Evolutionary conservation across 92 coral and sea anemone species (phyloP), one percentile per base, ranked within the genome.

Genomic region (Pocillopora meandrina): DNA sequence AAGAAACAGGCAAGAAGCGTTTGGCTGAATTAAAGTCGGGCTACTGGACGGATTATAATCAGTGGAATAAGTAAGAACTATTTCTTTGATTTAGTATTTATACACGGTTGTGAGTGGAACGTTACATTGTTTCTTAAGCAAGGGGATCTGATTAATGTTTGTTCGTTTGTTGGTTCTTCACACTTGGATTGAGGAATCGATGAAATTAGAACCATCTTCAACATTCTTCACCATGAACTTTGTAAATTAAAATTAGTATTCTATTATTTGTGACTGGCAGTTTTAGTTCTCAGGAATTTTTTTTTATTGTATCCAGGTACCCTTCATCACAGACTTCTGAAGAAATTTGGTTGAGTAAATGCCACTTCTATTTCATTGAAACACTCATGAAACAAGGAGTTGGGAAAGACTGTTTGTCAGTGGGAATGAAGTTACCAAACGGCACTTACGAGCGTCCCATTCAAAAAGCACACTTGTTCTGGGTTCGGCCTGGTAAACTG

Each of bases 381-480:
- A 56, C 84, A 55, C 75, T 93, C 3, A 85, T 89, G 87, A 93
- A 91, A 73, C 92, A 89, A 78, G 79, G 83, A 20, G 56, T 9
- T 23, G 77, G 42, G 1, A 20, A 21, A 6, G 98, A 90, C 68
- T 89, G 90, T 56, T 90, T 76, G 18, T 94, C 98, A n/a, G 95
- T 92, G 18, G 95, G 95, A 10, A 94, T 92, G 86, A 80, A 81
- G 78, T 65, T 88, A 1, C 95, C 98, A 16, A 85, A 92, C 65
- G 95, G 98, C n/a, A 92, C 90, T 16, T 74, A 71, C 79, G 92
- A 94, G 63, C 72, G 95, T 20, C 98, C 98, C 11, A 79, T 94
- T 14, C 56, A 67, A 14, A 73, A 69, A 1, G 63, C 13, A 2
- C 87, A 85, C 17, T 84, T 94, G 4, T 94, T 81, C 83, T 94